Conservation (phyloP, 2,113 vertebrate species). For the Pseudorasbora parva region DNA sequence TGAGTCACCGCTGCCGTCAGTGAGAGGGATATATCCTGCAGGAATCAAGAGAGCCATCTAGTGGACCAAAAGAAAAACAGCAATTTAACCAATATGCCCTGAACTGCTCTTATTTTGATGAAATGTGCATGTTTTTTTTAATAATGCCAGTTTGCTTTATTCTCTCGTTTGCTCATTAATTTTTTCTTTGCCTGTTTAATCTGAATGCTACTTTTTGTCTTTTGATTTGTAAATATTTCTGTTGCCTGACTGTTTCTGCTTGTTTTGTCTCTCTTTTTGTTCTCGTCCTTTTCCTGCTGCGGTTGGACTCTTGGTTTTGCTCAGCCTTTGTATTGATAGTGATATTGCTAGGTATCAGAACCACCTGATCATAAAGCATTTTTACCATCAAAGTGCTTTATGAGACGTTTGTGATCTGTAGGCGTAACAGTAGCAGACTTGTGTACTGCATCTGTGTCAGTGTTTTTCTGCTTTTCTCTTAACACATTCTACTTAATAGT, state of each 20-base stretch:
- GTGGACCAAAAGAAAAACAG: constrained; percentile 37
- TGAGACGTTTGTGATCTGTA: constrained; percentile 59
- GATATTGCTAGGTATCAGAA: constrained; percentile 96
- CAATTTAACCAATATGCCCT: background rate
- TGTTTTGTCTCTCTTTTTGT: constrained; percentile 67
- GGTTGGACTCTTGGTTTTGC: constrained; percentile 84
- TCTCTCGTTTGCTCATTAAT: constrained; percentile 39
- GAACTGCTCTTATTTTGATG: background rate
- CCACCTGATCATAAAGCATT: constrained; percentile 77
- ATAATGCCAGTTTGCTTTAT: constrained; percentile 31
- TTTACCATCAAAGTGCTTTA: constrained; percentile 76
- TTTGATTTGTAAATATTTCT: constrained; percentile 65
- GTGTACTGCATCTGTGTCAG: background rate
- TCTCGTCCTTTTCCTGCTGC: constrained; percentile 74
- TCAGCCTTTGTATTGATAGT: constrained; percentile 98
- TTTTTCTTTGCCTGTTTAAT: constrained; percentile 56
- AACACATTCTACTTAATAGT: background rate
- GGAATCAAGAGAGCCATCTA: constrained; percentile 53
- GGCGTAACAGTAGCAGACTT: background rate
- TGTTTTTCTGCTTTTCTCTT: constrained; percentile 18
- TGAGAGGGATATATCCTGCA: constrained; percentile 1
- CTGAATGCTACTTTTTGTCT: constrained; percentile 59
- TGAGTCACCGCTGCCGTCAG: constrained; percentile 10
- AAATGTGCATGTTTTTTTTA: background rate
- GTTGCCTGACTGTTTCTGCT: constrained; percentile 69